These are phyloP conservation scores for Himalopsyche anomala DNA, from an alignment of 2,888 invertebrate species.

Conservation along the genomic window DNA sequence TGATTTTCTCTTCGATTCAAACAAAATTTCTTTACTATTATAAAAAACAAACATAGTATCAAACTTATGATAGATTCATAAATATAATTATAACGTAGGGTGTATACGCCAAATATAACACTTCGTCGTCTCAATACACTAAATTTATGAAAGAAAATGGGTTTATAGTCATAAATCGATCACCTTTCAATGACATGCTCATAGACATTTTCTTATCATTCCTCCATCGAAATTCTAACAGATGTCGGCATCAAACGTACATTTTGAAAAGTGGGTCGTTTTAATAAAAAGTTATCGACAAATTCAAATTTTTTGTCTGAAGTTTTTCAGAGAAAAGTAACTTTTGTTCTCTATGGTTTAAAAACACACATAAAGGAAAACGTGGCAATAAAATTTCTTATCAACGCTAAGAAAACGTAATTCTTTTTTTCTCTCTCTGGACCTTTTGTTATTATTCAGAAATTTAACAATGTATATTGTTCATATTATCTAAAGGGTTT, in stretches of 20 bases:
- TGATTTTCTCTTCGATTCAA: too few species aligned
- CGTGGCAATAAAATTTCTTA: constrained; percentile 21
- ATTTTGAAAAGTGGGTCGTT: constrained; percentile 34
- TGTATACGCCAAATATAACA: too few species aligned
- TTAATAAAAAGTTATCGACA: constrained; percentile 34
- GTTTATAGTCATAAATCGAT: neutral
- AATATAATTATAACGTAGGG: too few species aligned
- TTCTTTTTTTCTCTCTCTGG: neutral
- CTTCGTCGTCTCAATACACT: too few species aligned
- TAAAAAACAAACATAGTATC: too few species aligned
- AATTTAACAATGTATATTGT: neutral
- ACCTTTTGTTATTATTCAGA: neutral
- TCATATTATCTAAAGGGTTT: neutral
- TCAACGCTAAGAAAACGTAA: neutral
- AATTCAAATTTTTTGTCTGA: constrained; percentile 31
- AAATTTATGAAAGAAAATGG: too few species aligned
- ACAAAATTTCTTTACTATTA: too few species aligned
- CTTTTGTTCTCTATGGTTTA: constrained; percentile 31
- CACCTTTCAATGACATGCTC: neutral
- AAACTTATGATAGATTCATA: too few species aligned
- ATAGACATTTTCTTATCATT: constrained; percentile 25
- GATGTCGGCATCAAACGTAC: constrained; percentile 34
- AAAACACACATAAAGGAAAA: constrained; percentile 12
- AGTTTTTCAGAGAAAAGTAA: neutral
- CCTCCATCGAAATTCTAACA: constrained; percentile 14